Conservation (phyloP, 1,140 invertebrate species). For the Drosophila sproati region DNA sequence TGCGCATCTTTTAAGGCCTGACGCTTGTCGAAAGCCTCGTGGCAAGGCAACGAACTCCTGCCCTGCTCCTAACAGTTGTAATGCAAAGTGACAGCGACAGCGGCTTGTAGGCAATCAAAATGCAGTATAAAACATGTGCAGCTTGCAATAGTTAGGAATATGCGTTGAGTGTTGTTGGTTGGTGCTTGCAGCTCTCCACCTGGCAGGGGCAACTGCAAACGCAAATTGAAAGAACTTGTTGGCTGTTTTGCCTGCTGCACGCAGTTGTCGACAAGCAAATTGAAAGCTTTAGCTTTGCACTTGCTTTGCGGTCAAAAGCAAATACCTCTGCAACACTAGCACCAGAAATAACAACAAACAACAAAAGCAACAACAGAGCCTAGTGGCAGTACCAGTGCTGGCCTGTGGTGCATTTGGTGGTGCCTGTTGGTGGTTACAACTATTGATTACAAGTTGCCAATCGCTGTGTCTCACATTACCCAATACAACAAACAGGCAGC, state of each 20-base stretch:
- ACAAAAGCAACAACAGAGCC: conserved; percentile 17
- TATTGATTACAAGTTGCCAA: conserved; percentile 77
- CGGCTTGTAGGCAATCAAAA: conserved; percentile 79
- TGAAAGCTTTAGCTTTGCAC: conserved; percentile 81
- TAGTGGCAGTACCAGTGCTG: conserved; percentile 35
- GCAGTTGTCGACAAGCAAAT: conserved; percentile 66
- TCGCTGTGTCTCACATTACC: conserved; percentile 73
- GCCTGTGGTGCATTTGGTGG: conserved; percentile 50
- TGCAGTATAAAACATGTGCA: conserved; percentile 74
- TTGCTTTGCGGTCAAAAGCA: conserved; percentile 74
- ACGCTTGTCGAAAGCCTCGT: conserved; percentile 19
- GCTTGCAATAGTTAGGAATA: conserved; percentile 54
- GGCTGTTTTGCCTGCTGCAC: conserved; percentile 52
- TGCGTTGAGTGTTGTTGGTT: conserved; percentile 36
- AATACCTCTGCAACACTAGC: conserved; percentile 32
- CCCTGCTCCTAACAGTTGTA: conserved; percentile 47
- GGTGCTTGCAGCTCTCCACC: conserved; percentile 35
- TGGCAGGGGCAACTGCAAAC: conserved; percentile 48
- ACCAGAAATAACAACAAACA: neutral
- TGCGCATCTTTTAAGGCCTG: conserved; percentile 30
- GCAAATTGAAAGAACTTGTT: conserved; percentile 83
- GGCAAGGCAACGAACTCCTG: neutral
- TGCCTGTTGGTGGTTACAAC: conserved; percentile 78
- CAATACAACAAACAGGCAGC: conserved; percentile 32
- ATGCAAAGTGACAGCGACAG: conserved; percentile 79